Base-by-base conservation (phyloP, 2,113 vertebrate species). In the Petromus typicus region DNA sequence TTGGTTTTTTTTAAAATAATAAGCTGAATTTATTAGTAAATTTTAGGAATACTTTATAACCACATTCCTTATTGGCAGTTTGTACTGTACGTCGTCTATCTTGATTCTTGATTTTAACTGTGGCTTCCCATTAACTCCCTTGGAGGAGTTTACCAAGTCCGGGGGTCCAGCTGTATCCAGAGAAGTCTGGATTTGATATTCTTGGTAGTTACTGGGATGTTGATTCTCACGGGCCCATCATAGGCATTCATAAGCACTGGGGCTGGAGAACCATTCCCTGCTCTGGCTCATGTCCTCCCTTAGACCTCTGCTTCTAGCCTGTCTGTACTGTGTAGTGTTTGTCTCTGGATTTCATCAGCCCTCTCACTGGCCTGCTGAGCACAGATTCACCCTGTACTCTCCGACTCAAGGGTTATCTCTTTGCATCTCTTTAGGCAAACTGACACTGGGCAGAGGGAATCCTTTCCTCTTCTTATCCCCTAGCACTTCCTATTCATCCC, bases 301-400 rank as follows among this genome's bases (percentile, higher is more conserved):
- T 1, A 12, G 12, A 54, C 1, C 25, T 5, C 4, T 3, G 56
- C 3, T 0, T 57, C 57, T 54, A 51, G 25, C 40, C 30, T 64
- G 25, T 57, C 40, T 69, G 7, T 8, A 0, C 40, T 69, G 7
- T 8, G 0, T 4, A 18, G 22, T 6, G 16, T 40, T 67, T 59
- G 27, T 9, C 2, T 56, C 75, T 59, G 69, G n/a, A 34, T 54
- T 1, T 7, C 5, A 13, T 25, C 5, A 40, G 1, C 14, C 27
- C 43, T 14, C 51, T 27, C 40, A 23, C 30, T 64, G 45, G 0
- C 27, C 11, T 54, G 23, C 4, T 22, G 40, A 63, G 30, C 20
- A 25, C 0, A 1, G 5, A 22, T 82, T 71, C 23, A 23, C 32
- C 11, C 10, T 71, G 71, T 27, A 30, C 3, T 2, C 30, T 13